A percentile compares a stretch with the other conserved stretches of the same genome.
phyloP scores from a whole-genome alignment of 1,140 invertebrate species.

The Procambarus clarkii region DNA sequence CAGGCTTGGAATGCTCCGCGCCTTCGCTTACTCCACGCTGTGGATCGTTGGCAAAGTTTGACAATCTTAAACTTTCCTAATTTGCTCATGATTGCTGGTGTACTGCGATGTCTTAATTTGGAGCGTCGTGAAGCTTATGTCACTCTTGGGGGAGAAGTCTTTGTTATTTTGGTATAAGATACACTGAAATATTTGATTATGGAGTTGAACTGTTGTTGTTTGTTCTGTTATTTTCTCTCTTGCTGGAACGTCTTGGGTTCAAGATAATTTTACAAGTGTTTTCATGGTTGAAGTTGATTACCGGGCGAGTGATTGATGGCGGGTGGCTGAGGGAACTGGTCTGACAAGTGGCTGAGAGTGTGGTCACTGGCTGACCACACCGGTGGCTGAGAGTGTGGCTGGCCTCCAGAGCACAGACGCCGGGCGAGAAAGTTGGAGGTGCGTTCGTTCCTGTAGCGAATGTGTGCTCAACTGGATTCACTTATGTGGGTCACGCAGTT shows the following conservation, averaged over 20 bases:
- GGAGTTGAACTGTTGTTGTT: no score
- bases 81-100: neutral
- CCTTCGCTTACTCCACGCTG: neutral
- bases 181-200: no score
- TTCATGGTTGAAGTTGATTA: neutral
- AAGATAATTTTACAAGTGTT: neutral
- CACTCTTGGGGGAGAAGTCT: no score
- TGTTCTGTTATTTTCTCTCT: no score
- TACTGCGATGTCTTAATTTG: neutral
- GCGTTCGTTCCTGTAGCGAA: neutral
- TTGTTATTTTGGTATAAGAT: no score
- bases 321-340: neutral
- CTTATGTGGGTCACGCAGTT: slow-evolving; percentile 40
- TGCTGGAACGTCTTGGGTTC: no score
- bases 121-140: no score
- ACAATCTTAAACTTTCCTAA: neutral
- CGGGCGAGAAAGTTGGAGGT: slow-evolving; percentile 11
- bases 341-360: neutral
- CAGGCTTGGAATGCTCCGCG: neutral
- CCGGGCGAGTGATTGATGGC: neutral
- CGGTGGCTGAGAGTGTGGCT: neutral
- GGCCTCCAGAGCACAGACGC: neutral
- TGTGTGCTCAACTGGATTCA: slow-evolving; percentile 44
- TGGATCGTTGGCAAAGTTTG: neutral
- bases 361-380: neutral